Conservation (phyloP, 2,888 invertebrate species). For the Rotaria sp. region DNA sequence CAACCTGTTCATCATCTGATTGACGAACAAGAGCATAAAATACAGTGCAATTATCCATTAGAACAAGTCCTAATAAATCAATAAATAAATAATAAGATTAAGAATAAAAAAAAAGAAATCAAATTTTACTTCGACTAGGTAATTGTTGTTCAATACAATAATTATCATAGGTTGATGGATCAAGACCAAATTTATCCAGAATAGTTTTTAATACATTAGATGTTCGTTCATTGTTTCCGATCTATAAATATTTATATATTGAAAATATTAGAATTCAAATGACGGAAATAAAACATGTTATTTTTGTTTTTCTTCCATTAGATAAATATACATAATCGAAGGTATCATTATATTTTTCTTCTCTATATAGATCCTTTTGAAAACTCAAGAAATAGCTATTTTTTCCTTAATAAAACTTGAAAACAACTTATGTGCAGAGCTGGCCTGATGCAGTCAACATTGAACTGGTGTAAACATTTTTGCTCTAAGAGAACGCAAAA, state of each 20-base stretch:
- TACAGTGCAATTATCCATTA: not conserved
- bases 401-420: not conserved
- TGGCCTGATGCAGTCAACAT: too few relatives aligned
- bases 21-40: conserved; percentile 10
- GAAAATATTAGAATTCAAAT: not conserved
- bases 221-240: not conserved
- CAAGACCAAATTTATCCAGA: not conserved
- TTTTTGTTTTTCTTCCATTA: not conserved
- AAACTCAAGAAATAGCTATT: not conserved
- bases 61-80: not conserved
- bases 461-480: too few relatives aligned
- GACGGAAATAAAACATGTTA: not conserved
- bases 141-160: conserved; percentile 27
- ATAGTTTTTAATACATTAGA: not conserved
- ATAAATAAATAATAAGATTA: not conserved
- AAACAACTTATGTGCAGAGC: too few relatives aligned
- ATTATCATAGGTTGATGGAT: not conserved
- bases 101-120: not conserved
- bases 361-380: not conserved
- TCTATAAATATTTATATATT: not conserved
- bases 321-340: not conserved
- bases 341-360: not conserved
- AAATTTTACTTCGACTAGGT: not conserved
- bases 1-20: not conserved
- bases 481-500: too few relatives aligned